These are phyloP conservation scores for Druceiella hillmani DNA, from an alignment of 2,888 invertebrate species.

Conservation along the genomic window DNA sequence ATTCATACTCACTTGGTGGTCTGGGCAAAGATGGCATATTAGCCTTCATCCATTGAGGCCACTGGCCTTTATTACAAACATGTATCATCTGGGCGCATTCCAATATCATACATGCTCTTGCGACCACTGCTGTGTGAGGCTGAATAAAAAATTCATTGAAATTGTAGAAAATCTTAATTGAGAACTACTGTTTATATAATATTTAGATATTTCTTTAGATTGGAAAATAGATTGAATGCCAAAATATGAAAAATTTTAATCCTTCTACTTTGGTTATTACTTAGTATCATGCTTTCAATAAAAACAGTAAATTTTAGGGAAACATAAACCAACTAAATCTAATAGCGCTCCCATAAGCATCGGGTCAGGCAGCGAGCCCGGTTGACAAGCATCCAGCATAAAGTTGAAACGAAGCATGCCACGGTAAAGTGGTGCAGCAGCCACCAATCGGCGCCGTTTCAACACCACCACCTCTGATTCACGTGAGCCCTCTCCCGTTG, in stretches of 20 bases:
- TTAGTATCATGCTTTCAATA: too few species aligned
- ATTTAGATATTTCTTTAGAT: too few species aligned
- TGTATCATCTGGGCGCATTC: conserved; percentile 98
- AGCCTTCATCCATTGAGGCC: conserved; percentile 97
- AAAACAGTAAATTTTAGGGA: too few species aligned
- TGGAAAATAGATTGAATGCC: too few species aligned
- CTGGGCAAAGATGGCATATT: conserved; percentile 60
- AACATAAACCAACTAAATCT: conserved; percentile 89
- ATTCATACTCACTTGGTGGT: too few species aligned
- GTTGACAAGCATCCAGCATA: conserved; percentile 90
- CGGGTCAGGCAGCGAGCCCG: conserved; percentile 94
- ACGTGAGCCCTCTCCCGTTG: conserved; percentile 62
- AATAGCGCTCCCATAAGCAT: conserved; percentile 90
- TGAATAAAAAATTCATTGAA: conserved; percentile 33
- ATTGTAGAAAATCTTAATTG: conserved; percentile 4
- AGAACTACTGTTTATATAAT: too few species aligned
- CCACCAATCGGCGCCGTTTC: conserved; percentile 81
- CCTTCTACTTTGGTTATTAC: too few species aligned
- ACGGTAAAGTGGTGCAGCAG: conserved; percentile 70
- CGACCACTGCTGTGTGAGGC: conserved; percentile 91
- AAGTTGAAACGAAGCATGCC: conserved; percentile 90
- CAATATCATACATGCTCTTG: conserved; percentile 84
- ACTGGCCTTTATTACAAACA: conserved; percentile 95
- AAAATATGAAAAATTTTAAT: too few species aligned
- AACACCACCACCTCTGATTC: conserved; percentile 86